phyloP scores from a whole-genome alignment of 2,888 invertebrate species.

The Pelosia muscerda region DNA sequence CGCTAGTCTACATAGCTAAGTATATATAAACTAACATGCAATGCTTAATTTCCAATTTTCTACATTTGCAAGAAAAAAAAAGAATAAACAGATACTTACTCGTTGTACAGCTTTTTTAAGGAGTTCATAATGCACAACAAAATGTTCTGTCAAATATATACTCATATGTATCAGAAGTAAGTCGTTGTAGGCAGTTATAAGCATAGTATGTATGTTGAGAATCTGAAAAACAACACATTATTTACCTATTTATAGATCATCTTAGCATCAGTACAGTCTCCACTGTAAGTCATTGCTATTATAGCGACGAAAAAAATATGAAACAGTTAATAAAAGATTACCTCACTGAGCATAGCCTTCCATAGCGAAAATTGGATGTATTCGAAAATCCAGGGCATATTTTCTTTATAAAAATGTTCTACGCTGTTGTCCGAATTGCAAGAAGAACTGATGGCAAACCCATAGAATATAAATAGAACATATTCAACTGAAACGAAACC shows the following conservation, averaged over 20 bases:
- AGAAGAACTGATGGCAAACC: background rate
- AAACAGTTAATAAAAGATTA: background rate
- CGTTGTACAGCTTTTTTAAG: background rate
- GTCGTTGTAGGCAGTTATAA: constrained; percentile 5
- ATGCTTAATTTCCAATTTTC: too few species aligned
- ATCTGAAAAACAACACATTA: background rate
- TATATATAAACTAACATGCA: too few species aligned
- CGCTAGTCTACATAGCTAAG: too few species aligned
- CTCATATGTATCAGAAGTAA: constrained; percentile 1
- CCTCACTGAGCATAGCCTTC: background rate
- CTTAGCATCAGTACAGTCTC: too few species aligned
- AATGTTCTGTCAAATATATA: constrained; percentile 9
- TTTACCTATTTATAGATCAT: too few species aligned
- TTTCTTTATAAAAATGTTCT: background rate
- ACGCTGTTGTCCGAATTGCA: background rate
- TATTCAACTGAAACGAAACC: background rate
- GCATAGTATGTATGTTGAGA: background rate
- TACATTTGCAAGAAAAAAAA: too few species aligned
- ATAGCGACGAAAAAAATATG: too few species aligned
- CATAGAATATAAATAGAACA: background rate
- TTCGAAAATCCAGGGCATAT: background rate
- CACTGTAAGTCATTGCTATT: too few species aligned
- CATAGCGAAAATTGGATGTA: background rate
- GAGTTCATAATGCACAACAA: constrained; percentile 3
- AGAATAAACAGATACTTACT: background rate